Conservation (phyloP, 2,888 invertebrate species). For the Aphelenchoides bicaudatus region DNA sequence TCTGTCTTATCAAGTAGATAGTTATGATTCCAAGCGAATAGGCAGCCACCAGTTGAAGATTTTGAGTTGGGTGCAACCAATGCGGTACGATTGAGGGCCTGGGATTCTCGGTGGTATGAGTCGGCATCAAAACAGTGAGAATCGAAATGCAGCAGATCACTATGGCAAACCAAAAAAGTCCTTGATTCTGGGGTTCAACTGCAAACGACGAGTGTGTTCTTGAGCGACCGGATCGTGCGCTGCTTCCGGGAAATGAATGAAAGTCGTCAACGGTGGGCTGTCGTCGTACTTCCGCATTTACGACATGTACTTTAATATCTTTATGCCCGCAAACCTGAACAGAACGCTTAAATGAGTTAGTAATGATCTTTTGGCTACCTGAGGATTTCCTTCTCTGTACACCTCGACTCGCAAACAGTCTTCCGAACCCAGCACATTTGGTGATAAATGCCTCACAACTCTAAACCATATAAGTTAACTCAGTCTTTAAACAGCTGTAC, state of each 20-base stretch:
- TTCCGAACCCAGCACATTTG: slow-evolving; percentile 2
- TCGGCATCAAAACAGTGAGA: slow-evolving; percentile 25
- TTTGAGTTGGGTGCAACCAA: slow-evolving; percentile 21
- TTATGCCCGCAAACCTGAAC: slow-evolving; percentile 19
- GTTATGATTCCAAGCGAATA: slow-evolving; percentile 20
- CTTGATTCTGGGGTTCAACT: slow-evolving; percentile 1
- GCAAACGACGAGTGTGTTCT: slow-evolving; percentile 4
- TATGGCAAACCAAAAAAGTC: slow-evolving; percentile 23
- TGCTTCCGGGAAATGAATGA: not conserved
- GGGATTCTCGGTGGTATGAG: not conserved
- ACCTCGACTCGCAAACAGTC: slow-evolving; percentile 25
- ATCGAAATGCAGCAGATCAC: slow-evolving; percentile 27
- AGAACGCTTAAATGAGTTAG: not conserved
- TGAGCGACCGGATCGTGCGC: not conserved
- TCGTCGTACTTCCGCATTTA: slow-evolving; percentile 6
- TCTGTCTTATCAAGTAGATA: slow-evolving; percentile 18
- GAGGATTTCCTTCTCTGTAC: slow-evolving; percentile 25
- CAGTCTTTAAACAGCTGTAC: not conserved
- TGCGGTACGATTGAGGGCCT: slow-evolving; percentile 14
- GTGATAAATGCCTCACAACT: slow-evolving; percentile 24
- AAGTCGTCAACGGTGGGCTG: slow-evolving; percentile 14
- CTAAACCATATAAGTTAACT: slow-evolving; percentile 8
- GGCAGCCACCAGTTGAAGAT: slow-evolving; percentile 21
- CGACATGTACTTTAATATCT: slow-evolving; percentile 19
- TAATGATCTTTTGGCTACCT: slow-evolving; percentile 19